A percentile compares a stretch with the other conserved stretches of the same genome.
These are phyloP conservation scores for Lipophrys pholis DNA, from an alignment of 2,113 vertebrate species.

Conservation along the genomic window DNA sequence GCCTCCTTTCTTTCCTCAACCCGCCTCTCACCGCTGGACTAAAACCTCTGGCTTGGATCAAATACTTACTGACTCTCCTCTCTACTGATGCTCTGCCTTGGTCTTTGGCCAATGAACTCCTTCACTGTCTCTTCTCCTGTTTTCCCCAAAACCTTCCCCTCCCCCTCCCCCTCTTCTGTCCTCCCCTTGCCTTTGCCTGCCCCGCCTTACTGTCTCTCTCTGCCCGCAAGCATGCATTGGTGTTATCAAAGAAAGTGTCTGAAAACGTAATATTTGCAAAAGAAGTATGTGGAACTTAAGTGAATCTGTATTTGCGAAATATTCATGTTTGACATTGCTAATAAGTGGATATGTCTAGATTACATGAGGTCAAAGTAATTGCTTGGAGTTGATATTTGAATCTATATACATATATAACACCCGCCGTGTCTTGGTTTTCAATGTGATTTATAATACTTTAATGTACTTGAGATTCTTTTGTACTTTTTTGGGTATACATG, in stretches of 20 bases:
- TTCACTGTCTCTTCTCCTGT: slow-evolving; percentile 57
- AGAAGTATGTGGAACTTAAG: slow-evolving; percentile 72
- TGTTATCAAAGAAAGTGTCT: slow-evolving; percentile 86
- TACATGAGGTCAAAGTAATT: slow-evolving; percentile 78
- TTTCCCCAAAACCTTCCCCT: slow-evolving; percentile 8
- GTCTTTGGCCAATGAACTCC: slow-evolving; percentile 74
- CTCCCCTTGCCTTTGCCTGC: slow-evolving; percentile 38
- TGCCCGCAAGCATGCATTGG: slow-evolving; percentile 91
- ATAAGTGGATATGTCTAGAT: slow-evolving; percentile 79
- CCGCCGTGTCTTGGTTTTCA: slow-evolving; percentile 82
- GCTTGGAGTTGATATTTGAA: slow-evolving; percentile 80
- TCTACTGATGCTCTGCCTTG: slow-evolving; percentile 74
- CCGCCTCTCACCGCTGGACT: slow-evolving; percentile 67
- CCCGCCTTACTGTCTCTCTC: slow-evolving; percentile 76
- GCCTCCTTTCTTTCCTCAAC: slow-evolving; percentile 60
- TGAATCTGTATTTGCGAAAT: slow-evolving; percentile 70
- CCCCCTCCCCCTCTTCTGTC: neutral
- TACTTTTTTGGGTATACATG: slow-evolving; percentile 89
- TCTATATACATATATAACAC: slow-evolving; percentile 75
- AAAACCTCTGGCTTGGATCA: slow-evolving; percentile 71
- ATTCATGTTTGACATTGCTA: slow-evolving; percentile 79
- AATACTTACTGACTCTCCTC: slow-evolving; percentile 70
- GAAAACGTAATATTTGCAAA: slow-evolving; percentile 73
- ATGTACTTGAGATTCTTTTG: slow-evolving; percentile 89
- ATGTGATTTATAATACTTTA: slow-evolving; percentile 92